phyloP scores from a whole-genome alignment of 1,140 invertebrate species.

The Euura lappo region DNA sequence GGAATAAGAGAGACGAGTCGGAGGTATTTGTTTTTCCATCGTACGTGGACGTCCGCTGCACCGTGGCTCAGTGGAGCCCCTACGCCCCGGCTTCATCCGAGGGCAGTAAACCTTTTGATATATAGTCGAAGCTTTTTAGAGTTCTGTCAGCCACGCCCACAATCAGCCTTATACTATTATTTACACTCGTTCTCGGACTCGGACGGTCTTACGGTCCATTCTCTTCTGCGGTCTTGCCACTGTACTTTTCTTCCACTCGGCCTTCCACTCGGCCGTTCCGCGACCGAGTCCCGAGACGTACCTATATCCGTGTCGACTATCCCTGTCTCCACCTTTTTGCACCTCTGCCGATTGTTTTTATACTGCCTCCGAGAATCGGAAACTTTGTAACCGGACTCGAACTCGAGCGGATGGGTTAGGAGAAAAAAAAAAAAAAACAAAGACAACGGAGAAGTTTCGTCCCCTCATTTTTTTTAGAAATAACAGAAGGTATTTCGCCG shows the following conservation, averaged over 20 bases:
- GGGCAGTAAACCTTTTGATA: conserved; percentile 62
- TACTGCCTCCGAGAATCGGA: no score
- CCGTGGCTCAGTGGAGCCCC: conserved; percentile 19
- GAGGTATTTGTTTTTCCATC: conserved; percentile 39
- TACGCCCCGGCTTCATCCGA: conserved; percentile 50
- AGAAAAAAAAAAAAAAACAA: no score
- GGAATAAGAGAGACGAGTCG: not conserved
- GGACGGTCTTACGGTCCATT: not conserved
- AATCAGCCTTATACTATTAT: conserved; percentile 61
- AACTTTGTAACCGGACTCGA: no score
- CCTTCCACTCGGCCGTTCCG: conserved; percentile 11
- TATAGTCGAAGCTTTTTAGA: conserved; percentile 63
- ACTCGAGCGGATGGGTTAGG: no score
- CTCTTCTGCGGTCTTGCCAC: conserved; percentile 28
- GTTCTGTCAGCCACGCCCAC: conserved; percentile 63
- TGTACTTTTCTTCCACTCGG: conserved; percentile 27
- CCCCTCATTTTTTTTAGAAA: no score
- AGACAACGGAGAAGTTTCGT: no score
- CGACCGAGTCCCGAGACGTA: no score
- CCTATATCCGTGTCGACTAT: no score
- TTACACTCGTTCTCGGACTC: conserved; percentile 55
- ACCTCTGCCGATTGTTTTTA: no score
- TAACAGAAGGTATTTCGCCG: not conserved
- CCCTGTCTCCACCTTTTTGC: no score
- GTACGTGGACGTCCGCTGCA: not conserved